phyloP scores from a whole-genome alignment of 2,113 vertebrate species.

The Hippolais icterina region DNA sequence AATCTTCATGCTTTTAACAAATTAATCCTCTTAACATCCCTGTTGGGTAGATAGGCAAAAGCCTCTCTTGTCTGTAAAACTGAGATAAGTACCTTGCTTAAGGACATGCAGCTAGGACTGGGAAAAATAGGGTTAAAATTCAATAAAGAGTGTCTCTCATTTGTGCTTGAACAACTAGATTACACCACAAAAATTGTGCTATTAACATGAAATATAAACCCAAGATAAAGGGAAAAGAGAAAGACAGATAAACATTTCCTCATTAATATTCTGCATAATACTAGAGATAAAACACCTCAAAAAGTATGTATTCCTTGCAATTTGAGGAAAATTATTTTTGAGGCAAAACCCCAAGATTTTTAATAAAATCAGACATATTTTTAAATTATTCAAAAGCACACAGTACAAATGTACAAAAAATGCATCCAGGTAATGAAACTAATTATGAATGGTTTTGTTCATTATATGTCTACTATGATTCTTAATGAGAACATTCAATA shows the following conservation, averaged over 20 bases:
- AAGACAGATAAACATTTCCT: background rate
- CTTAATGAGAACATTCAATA: background rate
- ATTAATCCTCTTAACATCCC: slow-evolving; percentile 36
- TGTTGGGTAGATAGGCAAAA: background rate
- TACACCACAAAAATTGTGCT: background rate
- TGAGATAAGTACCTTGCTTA: slow-evolving; percentile 1
- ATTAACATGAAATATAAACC: background rate
- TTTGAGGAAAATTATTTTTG: background rate
- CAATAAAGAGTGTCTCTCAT: background rate
- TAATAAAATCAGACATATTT: background rate
- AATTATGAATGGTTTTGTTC: background rate
- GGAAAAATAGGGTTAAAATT: slow-evolving; percentile 20
- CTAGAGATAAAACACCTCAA: background rate
- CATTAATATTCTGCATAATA: background rate
- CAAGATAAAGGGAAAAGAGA: background rate
- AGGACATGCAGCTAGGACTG: background rate
- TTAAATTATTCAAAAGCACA: background rate
- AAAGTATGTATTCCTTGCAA: background rate
- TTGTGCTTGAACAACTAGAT: background rate
- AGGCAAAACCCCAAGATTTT: background rate
- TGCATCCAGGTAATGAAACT: background rate
- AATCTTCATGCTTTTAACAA: slow-evolving; percentile 17
- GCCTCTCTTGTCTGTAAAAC: slow-evolving; percentile 9
- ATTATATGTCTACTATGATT: background rate
- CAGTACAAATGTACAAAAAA: background rate